Conservation (phyloP, 2,797 vertebrate species). For the Tympanoctomys barrerae region DNA sequence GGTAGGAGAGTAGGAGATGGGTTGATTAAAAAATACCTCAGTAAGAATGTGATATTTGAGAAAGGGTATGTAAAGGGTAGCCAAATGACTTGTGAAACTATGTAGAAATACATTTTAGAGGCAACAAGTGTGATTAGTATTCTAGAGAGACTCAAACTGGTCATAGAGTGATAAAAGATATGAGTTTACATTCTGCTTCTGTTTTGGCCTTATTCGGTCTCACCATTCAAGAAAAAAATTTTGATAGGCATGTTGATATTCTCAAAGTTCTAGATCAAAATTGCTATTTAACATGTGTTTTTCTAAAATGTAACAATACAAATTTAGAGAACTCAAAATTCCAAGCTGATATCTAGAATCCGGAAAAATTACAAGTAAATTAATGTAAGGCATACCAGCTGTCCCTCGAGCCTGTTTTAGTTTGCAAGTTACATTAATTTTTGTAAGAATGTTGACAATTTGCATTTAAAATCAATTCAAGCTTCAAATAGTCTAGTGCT, state of each 20-base stretch:
- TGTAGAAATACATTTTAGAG: neutral
- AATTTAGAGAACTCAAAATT: neutral
- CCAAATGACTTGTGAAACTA: neutral
- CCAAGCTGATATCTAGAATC: neutral
- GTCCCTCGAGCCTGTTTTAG: neutral
- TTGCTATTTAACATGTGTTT: neutral
- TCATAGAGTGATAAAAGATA: neutral
- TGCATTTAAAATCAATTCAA: neutral
- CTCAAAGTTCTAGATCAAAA: neutral
- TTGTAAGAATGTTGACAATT: neutral
- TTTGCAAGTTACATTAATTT: neutral
- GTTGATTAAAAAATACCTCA: neutral
- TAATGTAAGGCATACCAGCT: neutral
- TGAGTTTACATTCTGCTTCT: neutral
- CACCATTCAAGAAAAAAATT: neutral
- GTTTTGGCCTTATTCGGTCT: neutral
- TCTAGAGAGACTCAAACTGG: neutral
- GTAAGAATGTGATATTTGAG: neutral
- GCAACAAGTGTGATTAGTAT: rapidly evolving
- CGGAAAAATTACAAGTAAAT: neutral
- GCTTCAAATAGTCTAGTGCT: neutral
- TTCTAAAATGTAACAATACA: neutral
- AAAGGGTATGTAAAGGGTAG: neutral
- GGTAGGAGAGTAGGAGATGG: neutral
- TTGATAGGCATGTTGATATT: neutral